Evolutionary conservation across 2,797 vertebrate genomes (phyloP).

Genomic region (Eremophila alpestris): DNA sequence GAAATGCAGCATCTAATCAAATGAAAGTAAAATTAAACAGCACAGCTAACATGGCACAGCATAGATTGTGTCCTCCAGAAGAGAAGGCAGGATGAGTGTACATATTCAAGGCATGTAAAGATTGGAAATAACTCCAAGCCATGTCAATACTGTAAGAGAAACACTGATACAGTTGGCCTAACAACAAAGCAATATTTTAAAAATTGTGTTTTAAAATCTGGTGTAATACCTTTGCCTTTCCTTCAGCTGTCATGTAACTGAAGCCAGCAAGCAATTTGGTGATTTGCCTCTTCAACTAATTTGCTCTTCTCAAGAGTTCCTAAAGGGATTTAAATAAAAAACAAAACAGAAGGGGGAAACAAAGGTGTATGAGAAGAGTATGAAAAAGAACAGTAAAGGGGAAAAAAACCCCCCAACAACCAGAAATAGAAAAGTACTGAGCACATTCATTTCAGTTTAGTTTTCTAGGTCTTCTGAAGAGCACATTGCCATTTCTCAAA

Average conservation of each 20-base stretch:
- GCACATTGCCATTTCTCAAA: conserved; percentile 66
- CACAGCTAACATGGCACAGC: not conserved
- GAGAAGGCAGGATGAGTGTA: not conserved
- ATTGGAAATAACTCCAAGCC: not conserved
- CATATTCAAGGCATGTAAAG: not conserved
- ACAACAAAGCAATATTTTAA: not conserved
- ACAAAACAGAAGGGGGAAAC: not conserved
- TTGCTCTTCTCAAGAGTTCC: not conserved
- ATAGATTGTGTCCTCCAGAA: not conserved
- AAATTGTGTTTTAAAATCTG: not conserved
- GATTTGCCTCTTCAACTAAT: not conserved
- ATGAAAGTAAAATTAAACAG: not conserved
- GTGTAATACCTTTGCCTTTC: not conserved
- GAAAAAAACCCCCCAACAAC: rapidly evolving
- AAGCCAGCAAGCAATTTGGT: not conserved
- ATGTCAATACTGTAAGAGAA: not conserved
- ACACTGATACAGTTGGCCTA: not conserved
- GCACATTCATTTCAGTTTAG: conserved; percentile 44
- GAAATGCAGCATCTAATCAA: not conserved
- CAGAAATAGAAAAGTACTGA: not conserved
- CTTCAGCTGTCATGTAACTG: not conserved
- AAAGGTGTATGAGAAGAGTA: not conserved
- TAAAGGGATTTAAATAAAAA: not conserved
- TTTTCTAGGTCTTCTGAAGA: conserved; percentile 67
- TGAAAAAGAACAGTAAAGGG: not conserved